These are phyloP conservation scores for Pocota personata DNA, from an alignment of 2,888 invertebrate species.

Conservation along the genomic window DNA sequence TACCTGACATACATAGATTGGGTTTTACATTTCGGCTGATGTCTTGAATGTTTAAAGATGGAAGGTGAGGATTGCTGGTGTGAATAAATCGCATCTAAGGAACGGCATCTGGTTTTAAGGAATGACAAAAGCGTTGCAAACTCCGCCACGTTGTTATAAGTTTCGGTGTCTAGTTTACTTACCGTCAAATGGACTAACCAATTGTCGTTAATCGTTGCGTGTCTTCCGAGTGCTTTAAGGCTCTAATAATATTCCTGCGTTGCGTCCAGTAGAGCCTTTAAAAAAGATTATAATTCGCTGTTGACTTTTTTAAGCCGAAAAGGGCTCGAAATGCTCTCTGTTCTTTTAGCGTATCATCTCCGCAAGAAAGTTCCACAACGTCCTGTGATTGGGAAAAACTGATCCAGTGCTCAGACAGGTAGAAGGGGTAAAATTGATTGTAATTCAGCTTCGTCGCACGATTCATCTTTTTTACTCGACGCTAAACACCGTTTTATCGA, in stretches of 20 bases:
- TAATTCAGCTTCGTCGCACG: too few species aligned
- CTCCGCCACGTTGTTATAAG: conserved; percentile 3
- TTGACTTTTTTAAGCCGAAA: not conserved
- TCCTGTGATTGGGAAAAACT: too few species aligned
- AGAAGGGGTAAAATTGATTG: too few species aligned
- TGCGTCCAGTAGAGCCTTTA: conserved; percentile 7
- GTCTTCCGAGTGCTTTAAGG: conserved; percentile 27
- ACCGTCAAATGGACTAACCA: conserved; percentile 42
- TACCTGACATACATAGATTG: not conserved
- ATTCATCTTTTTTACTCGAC: too few species aligned
- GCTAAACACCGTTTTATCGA: too few species aligned
- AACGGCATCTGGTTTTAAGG: conserved; percentile 3
- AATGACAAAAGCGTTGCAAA: conserved; percentile 27
- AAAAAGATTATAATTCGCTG: conserved; percentile 5
- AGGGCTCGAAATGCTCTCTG: conserved; percentile 21
- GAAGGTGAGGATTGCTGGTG: too few species aligned
- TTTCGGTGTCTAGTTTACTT: conserved; percentile 5
- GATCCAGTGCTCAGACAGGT: too few species aligned
- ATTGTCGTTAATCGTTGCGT: too few species aligned
- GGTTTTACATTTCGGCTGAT: not conserved
- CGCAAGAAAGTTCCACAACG: too few species aligned
- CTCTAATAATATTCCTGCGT: conserved; percentile 28
- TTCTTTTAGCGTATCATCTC: too few species aligned
- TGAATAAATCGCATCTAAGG: too few species aligned
- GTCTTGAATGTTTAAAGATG: too few species aligned